A percentile compares a stretch with the other conserved stretches of the same genome.
phyloP scores from a whole-genome alignment of 2,113 vertebrate species.

The Motacilla tschutschensis region DNA sequence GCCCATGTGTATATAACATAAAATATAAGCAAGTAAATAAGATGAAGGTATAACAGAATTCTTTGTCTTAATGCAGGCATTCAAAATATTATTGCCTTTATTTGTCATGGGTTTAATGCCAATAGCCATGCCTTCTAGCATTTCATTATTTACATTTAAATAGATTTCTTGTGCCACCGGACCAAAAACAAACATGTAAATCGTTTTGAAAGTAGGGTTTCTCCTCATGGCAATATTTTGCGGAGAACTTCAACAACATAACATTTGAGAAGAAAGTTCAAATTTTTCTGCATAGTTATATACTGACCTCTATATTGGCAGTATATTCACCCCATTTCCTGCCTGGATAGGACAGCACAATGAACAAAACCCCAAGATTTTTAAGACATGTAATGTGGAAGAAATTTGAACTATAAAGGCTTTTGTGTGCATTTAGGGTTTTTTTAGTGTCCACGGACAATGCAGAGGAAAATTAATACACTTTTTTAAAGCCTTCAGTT shows the following conservation, averaged over 20 bases:
- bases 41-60: neutral
- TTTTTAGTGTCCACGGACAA: neutral
- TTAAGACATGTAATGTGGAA: neutral
- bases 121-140: neutral
- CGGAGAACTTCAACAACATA: neutral
- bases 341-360: neutral
- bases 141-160: conserved; percentile 16
- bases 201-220: neutral
- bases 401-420: neutral
- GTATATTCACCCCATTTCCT: neutral
- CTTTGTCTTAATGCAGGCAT: neutral
- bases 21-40: neutral
- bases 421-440: neutral
- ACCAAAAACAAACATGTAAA: neutral
- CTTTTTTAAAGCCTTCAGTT: neutral
- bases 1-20: neutral
- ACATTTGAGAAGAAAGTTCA: neutral
- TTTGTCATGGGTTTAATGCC: neutral
- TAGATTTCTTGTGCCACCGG: neutral
- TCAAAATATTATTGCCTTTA: neutral
- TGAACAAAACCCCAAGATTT: neutral
- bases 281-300: neutral
- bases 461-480: neutral
- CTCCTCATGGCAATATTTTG: neutral
- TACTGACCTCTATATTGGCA: neutral